Percentiles rank a stretch among this genome's conserved stretches.
Conservation (phyloP, 2,797 vertebrate genomes). For the Ataeniobius toweri region DNA sequence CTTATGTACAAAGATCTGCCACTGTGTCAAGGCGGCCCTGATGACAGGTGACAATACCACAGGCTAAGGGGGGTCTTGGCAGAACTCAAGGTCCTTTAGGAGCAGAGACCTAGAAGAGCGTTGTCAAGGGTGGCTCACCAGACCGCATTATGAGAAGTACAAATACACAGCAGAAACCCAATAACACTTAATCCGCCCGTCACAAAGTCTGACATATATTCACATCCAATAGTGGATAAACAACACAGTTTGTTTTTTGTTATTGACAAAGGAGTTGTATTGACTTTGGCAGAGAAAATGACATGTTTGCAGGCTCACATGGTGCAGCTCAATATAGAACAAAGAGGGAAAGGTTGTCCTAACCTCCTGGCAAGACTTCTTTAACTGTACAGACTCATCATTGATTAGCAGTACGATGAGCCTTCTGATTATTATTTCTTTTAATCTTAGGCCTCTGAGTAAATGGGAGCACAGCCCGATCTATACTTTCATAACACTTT, state of each 20-base stretch:
- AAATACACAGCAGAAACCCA: conserved; percentile 42
- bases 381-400: conserved; percentile 32
- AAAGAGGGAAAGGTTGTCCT: conserved; percentile 33
- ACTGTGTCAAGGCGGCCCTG: conserved; percentile 57
- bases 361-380: conserved; percentile 36
- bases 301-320: conserved; percentile 36
- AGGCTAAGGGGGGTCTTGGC: conserved; percentile 63
- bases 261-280: conserved; percentile 33
- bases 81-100: conserved; percentile 65
- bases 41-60: conserved; percentile 77
- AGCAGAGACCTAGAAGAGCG: conserved; percentile 55
- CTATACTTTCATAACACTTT: conserved; percentile 24
- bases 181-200: conserved; percentile 43
- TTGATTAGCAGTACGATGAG: conserved; percentile 27
- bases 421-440: conserved; percentile 36
- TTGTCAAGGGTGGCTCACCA: conserved; percentile 45
- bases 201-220: conserved; percentile 44
- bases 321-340: conserved; percentile 42
- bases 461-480: conserved; percentile 32
- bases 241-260: conserved; percentile 50
- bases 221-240: conserved; percentile 56
- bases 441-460: conserved; percentile 8
- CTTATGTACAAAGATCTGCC: conserved; percentile 70
- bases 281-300: conserved; percentile 47
- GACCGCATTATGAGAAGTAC: conserved; percentile 45